These are phyloP conservation scores for Heliothis subflexa DNA, from an alignment of 1,140 invertebrate genomes.

Conservation along the genomic window DNA sequence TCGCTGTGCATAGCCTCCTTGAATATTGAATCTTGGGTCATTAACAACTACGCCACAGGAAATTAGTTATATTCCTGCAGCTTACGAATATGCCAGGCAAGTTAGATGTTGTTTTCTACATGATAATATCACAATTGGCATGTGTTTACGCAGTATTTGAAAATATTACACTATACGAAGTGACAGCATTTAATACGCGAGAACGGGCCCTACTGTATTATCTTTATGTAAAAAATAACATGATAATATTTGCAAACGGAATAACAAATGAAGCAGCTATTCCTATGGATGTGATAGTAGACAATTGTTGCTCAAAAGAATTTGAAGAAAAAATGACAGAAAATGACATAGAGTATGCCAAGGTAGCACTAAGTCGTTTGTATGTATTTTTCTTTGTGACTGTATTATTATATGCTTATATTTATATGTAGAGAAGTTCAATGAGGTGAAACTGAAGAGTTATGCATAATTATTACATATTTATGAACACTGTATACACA, in stretches of 20 bases:
- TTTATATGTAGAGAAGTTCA: no score
- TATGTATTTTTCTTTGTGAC: not conserved
- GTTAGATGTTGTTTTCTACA: constrained; percentile 1
- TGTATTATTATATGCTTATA: no score
- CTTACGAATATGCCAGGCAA: not conserved
- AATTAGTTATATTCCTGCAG: no score
- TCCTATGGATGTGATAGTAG: constrained; percentile 67
- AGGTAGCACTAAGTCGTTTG: constrained; percentile 54
- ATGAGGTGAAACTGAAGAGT: not conserved
- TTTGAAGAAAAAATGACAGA: constrained; percentile 64
- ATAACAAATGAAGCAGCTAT: constrained; percentile 74
- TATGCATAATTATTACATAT: not conserved
- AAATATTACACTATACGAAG: constrained; percentile 66
- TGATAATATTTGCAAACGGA: constrained; percentile 69
- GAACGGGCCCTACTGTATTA: constrained; percentile 68
- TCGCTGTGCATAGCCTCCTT: constrained; percentile 45
- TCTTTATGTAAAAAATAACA: constrained; percentile 58
- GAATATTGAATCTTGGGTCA: constrained; percentile 9
- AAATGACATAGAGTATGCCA: constrained; percentile 61
- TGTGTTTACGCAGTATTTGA: not conserved
- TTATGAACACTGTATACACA: not conserved
- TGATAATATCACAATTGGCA: constrained; percentile 18
- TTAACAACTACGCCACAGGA: no score
- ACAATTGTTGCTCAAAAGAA: constrained; percentile 40
- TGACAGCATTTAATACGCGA: constrained; percentile 68